Percentiles rank a stretch among this genome's conserved stretches.
phyloP scores from a whole-genome alignment of 1,140 invertebrate species.

The Hyposmocoma kahamanoa region DNA sequence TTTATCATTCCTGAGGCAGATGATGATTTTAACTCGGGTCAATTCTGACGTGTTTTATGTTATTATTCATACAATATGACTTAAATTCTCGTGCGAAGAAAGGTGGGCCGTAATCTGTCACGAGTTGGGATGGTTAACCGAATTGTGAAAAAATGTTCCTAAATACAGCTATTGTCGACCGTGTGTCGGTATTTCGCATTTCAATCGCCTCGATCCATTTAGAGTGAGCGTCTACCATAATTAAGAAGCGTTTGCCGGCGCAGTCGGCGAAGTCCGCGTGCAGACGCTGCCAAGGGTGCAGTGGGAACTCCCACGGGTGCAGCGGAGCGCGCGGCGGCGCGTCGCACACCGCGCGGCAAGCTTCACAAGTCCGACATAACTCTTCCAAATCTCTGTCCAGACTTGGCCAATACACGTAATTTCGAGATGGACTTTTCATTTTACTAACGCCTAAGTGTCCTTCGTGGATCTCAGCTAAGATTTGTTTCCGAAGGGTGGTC shows the following conservation, averaged over 20 bases:
- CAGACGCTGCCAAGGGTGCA: slow-evolving; percentile 25
- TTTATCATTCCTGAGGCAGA: too few relatives aligned
- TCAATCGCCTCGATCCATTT: slow-evolving; percentile 9
- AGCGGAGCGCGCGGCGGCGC: slow-evolving; percentile 24
- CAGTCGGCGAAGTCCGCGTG: slow-evolving; percentile 14
- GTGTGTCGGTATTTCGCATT: slow-evolving; percentile 1
- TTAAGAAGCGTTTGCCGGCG: neutral
- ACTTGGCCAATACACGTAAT: slow-evolving; percentile 62
- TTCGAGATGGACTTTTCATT: slow-evolving; percentile 64
- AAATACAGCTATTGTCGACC: neutral
- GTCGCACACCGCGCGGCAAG: slow-evolving; percentile 23
- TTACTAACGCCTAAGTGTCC: slow-evolving; percentile 56
- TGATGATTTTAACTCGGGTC: too few relatives aligned
- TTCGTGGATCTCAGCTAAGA: slow-evolving; percentile 57
- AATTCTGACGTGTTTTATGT: slow-evolving; percentile 23
- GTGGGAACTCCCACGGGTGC: slow-evolving; percentile 32
- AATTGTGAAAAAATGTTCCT: slow-evolving; percentile 11
- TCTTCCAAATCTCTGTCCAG: slow-evolving; percentile 56
- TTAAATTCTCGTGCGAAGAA: slow-evolving; percentile 24
- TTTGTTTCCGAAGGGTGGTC: slow-evolving; percentile 15
- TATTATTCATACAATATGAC: slow-evolving; percentile 19
- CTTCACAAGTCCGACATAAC: slow-evolving; percentile 18
- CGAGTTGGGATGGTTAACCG: slow-evolving; percentile 23
- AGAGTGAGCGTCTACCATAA: slow-evolving; percentile 5
- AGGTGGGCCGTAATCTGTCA: slow-evolving; percentile 25